Evolutionary conservation across 92 coral and sea anemone genomes (phyloP), one percentile per base, ranked within the genome.

Genomic region (Heteractis magnifica): DNA sequence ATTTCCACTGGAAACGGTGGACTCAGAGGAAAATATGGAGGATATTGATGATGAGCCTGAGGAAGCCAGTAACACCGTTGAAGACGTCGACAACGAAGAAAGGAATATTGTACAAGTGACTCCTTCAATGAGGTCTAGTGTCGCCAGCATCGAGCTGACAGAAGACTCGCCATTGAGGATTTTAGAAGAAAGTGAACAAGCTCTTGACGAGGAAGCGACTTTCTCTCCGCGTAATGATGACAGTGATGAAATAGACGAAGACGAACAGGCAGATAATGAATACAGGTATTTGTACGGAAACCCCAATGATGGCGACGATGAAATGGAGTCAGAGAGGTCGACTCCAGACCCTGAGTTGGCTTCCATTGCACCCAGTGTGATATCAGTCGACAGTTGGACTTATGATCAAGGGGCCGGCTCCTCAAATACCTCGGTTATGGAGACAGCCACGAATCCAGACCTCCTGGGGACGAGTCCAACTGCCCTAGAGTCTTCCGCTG

Each of bases 111-210:
- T 76, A 19, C 76, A 71, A 50, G 65, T 86, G 20, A 79, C 83
- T 65, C 16, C 78, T 7, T 78, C 76, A 16, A 79, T 77, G 49
- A 53, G 88, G 53, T 80, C 88, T 73, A 92, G 87, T 76, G 76
- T 75, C 8, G 93, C 77, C 78, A 92, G 95, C 82, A 92, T 92
- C 82, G 98, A 94, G 82, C 84, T 94, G 81, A 94, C 98, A 49
- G 93, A 92, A 62, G 98, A 94, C 78, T 94, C 98, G 0, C 98
- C 98, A 10, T 83, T 94, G 65, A 83, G 98, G 81, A 90, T 94
- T 50, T 71, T 94, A 58, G 98, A 92, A 71, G 98, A 94, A 86
- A 88, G 90, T 52, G 98, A 92, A 20, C 85, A 86, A 26, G 96
- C 86, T 4, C 88, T 83, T 50, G 92, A 90, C 55, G 95, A 93